Conservation (phyloP, 2,888 invertebrate species). For the Philonicus albiceps region DNA sequence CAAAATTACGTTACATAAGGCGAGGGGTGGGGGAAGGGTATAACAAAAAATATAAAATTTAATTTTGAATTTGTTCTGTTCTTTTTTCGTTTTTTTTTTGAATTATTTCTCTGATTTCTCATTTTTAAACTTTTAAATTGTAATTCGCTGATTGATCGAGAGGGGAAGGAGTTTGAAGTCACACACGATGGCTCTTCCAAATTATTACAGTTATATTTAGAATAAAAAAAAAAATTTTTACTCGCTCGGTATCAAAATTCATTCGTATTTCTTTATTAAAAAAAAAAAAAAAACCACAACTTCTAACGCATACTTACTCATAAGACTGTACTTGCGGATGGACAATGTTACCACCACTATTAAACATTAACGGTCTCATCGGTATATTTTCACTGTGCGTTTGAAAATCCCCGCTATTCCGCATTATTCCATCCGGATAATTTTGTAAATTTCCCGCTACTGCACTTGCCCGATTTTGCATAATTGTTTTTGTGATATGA, state of each 20-base stretch:
- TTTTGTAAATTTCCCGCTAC: slow-evolving; percentile 48
- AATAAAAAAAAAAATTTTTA: slow-evolving; percentile 2
- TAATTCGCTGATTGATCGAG: no score
- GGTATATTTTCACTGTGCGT: slow-evolving; percentile 75
- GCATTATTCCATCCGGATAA: slow-evolving; percentile 27
- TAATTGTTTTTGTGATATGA: slow-evolving; percentile 60
- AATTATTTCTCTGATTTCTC: no score
- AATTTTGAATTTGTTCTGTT: background rate
- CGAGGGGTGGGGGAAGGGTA: background rate
- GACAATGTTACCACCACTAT: slow-evolving; percentile 49
- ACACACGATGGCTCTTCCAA: background rate
- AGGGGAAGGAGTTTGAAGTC: no score
- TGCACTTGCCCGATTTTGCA: slow-evolving; percentile 55
- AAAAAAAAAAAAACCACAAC: background rate
- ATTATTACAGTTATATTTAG: background rate
- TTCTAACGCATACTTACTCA: background rate
- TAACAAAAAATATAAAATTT: background rate
- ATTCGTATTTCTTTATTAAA: background rate
- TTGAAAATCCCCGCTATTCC: slow-evolving; percentile 54
- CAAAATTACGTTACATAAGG: background rate
- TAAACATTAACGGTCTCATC: slow-evolving; percentile 63
- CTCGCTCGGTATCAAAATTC: background rate
- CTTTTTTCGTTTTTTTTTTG: background rate
- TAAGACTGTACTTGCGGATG: slow-evolving; percentile 33
- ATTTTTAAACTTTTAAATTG: no score